Evolutionary conservation across 2,113 vertebrate genomes (phyloP).

Genomic region (Antennarius striatus): DNA sequence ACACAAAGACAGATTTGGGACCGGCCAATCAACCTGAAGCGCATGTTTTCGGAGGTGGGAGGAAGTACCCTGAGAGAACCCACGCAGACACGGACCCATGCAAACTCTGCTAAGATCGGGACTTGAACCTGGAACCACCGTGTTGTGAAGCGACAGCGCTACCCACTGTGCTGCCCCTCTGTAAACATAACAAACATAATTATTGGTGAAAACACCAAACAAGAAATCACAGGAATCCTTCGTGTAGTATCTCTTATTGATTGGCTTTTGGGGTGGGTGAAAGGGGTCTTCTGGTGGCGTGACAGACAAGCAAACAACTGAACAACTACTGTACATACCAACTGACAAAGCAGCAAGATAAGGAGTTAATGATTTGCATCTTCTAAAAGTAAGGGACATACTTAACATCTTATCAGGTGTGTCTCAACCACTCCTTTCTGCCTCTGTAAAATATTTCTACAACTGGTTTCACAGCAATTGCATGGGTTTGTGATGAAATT

Average conservation of each 20-base stretch:
- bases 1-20: too few relatives aligned
- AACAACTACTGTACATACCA: constrained; percentile 19
- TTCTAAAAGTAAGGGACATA: constrained; percentile 35
- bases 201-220: constrained; percentile 55
- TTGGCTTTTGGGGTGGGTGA: constrained; percentile 47
- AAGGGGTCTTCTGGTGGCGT: constrained; percentile 60
- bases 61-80: too few relatives aligned
- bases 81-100: too few relatives aligned
- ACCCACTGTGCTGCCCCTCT: too few relatives aligned
- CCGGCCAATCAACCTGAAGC: too few relatives aligned
- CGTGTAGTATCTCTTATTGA: constrained; percentile 61
- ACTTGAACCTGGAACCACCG: too few relatives aligned
- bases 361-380: constrained; percentile 74
- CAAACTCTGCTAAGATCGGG: too few relatives aligned
- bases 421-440: constrained; percentile 39
- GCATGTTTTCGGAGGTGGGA: too few relatives aligned
- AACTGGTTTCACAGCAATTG: constrained; percentile 35
- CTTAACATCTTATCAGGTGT: constrained; percentile 44
- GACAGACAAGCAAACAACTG: constrained; percentile 60
- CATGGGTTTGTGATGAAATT: constrained; percentile 50
- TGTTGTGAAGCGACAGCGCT: too few relatives aligned
- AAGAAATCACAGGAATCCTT: constrained; percentile 59
- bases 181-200: constrained; percentile 39
- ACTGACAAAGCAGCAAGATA: constrained; percentile 60
- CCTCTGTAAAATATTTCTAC: constrained; percentile 66